phyloP scores from a whole-genome alignment of 2,113 vertebrate genomes.

The Shinisaurus crocodilurus region DNA sequence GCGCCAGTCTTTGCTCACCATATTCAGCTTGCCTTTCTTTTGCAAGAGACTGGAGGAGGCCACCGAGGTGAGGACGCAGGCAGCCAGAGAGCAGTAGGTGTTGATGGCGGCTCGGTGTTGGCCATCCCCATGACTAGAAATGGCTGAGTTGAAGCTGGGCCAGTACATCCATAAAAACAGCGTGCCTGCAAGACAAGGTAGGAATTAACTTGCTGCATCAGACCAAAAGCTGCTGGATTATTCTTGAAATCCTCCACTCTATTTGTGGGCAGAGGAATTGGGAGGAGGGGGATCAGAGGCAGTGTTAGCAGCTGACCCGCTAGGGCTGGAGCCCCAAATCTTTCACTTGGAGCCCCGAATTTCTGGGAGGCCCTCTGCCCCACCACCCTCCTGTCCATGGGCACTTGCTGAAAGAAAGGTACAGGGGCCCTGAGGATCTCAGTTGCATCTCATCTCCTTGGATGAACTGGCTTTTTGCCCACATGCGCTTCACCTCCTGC shows the following conservation, averaged over 20 bases:
- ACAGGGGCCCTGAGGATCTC: no score
- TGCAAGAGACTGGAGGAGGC: constrained; percentile 90
- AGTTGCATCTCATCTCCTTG: no score
- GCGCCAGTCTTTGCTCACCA: constrained; percentile 80
- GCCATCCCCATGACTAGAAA: constrained; percentile 86
- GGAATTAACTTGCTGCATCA: neutral
- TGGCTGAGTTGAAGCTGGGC: constrained; percentile 97
- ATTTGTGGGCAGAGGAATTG: neutral
- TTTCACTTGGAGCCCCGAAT: no score
- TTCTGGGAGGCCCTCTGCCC: no score
- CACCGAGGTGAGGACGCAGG: constrained; percentile 87
- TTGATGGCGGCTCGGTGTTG: constrained; percentile 94
- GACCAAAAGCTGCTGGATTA: neutral
- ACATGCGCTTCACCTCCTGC: no score
- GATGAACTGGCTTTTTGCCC: no score
- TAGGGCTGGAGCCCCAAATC: no score
- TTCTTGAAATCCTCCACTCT: neutral
- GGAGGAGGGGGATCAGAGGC: neutral
- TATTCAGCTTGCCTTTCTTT: constrained; percentile 92
- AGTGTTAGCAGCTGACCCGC: no score
- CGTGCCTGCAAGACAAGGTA: constrained; percentile 78
- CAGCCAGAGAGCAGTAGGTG: constrained; percentile 88
- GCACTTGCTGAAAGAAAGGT: no score
- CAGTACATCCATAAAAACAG: constrained; percentile 98
- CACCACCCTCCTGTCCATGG: no score